Base-by-base conservation (phyloP, 2,797 vertebrate species). In the Phrynocephalus guinanensis region DNA sequence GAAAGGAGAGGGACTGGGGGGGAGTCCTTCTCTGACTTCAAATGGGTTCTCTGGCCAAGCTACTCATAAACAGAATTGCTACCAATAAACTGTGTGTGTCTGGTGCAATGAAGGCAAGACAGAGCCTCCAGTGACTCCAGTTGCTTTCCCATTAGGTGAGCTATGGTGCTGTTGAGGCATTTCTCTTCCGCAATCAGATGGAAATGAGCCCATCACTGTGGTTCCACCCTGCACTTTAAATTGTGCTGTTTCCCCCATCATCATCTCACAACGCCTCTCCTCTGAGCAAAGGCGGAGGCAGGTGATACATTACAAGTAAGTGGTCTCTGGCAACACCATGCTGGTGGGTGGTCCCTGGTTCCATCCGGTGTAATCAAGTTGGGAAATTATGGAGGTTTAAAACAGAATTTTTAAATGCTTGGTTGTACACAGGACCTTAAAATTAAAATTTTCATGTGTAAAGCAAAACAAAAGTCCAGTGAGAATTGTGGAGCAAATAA, bases 391-490 rank as follows among this genome's bases (percentile, higher is more conserved):
- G 52, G n/a, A 28, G 48, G 8, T 79, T 44, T 63, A 48, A 67
- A 82, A 82, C 22, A 48, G n/a, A 52, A 72, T 72, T 56, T 33
- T 18, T 72, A 70, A 38, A 82, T 87, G 33, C 28, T 13, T 81
- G 73, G 22, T 73, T 81, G 44, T 24, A 63, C 26, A 80, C 38
- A 56, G 7, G 38, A 6, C 38, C 50, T 71, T 70, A 26, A 85
- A 6, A 79, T 88, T 73, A 83, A 84, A 73, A 72, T 26, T 66
- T 66, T 72, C 13, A 68, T 80, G n/a, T 67, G 26, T 70, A 71
- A 20, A 71, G 30, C 10, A n/a, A 79, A 84, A 44, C 26, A 63
- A 80, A 72, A 50, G 38, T 70, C 56, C 73, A 84, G 63, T 56
- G 18, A 33, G 15, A 80, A 38, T 48, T 68, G n/a, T 38, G 73